A percentile compares a stretch with the other conserved stretches of the same genome.
Evolutionary conservation across 2,113 vertebrate genomes (phyloP).

Genomic region (Cathartes aura): DNA sequence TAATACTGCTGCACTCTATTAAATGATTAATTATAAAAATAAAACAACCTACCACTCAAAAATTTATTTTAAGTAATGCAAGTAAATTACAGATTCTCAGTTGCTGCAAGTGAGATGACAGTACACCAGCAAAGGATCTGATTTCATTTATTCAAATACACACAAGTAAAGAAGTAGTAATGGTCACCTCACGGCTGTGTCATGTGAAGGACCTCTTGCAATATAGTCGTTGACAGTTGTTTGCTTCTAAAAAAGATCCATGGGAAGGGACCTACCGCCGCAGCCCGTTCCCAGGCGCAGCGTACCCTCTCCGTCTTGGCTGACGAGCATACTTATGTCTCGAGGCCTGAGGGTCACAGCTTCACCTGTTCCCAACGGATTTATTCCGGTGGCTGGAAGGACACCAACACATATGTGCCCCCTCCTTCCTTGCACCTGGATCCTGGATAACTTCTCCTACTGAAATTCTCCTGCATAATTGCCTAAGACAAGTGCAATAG

Average conservation of each 20-base stretch:
- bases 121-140: background rate
- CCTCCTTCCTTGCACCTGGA: background rate
- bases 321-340: background rate
- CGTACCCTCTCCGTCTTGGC: accelerated
- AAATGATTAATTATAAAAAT: background rate
- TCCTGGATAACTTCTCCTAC: background rate
- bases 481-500: background rate
- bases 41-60: background rate
- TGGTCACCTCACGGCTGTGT: background rate
- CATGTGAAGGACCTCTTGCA: background rate
- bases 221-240: background rate
- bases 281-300: background rate
- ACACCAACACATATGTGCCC: background rate
- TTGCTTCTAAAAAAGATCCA: background rate
- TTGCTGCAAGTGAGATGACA: too few species aligned
- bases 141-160: background rate
- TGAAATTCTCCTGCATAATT: background rate
- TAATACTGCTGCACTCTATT: too few species aligned
- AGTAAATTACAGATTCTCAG: background rate
- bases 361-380: constrained; percentile 5
- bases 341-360: background rate
- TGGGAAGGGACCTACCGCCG: background rate
- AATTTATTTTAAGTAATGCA: background rate
- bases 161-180: accelerated
- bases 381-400: background rate